Conservation (phyloP, 2,888 invertebrate genomes). For the Agrochola litura region DNA sequence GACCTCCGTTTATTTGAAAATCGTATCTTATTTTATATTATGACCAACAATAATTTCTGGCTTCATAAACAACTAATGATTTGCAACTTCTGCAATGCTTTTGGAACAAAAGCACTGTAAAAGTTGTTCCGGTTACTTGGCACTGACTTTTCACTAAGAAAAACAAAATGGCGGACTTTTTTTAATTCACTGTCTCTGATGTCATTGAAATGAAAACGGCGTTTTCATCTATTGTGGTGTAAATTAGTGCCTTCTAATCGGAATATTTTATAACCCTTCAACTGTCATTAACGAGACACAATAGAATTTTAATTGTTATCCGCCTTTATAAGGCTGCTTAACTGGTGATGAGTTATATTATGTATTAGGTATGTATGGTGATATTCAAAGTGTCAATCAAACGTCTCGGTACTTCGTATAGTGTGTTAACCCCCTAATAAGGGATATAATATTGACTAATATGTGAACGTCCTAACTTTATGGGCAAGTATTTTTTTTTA, state of each 20-base stretch:
- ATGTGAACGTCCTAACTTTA: constrained; percentile 75
- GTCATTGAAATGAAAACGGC: background rate
- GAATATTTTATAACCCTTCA: too few species aligned
- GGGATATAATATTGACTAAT: constrained; percentile 73
- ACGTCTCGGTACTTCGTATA: constrained; percentile 75
- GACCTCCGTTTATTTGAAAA: constrained; percentile 13
- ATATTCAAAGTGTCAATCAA: constrained; percentile 90
- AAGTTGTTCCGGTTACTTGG: constrained; percentile 66
- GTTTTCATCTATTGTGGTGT: background rate
- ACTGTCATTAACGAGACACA: too few species aligned
- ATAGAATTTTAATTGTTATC: too few species aligned
- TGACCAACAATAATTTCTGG: constrained; percentile 49
- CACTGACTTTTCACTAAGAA: constrained; percentile 10
- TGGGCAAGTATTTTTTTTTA: constrained; percentile 68
- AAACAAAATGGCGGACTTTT: constrained; percentile 11
- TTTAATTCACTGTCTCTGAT: background rate
- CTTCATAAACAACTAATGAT: constrained; percentile 63
- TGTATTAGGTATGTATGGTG: constrained; percentile 70
- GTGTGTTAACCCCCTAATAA: constrained; percentile 83
- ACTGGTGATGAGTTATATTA: too few species aligned
- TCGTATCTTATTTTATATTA: constrained; percentile 17
- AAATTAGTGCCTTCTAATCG: constrained; percentile 51
- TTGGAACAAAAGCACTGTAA: constrained; percentile 64
- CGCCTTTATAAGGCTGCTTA: too few species aligned
- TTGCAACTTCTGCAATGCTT: constrained; percentile 66